Percentiles rank a stretch among this genome's conserved stretches.
phyloP scores from a whole-genome alignment of 2,797 vertebrate species.

The Rhincodon typus region DNA sequence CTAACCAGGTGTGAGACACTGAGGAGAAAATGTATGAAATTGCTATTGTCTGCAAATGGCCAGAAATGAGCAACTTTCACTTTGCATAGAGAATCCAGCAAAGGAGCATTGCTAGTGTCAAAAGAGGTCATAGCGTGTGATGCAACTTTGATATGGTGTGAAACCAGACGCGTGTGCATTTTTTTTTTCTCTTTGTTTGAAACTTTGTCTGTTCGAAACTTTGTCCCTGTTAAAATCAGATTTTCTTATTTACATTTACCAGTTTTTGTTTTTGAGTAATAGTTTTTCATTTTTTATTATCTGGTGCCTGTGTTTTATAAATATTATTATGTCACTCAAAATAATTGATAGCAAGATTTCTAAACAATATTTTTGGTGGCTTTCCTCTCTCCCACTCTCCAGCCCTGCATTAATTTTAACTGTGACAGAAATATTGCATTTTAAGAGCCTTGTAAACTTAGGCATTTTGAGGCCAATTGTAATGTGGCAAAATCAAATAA shows the following conservation, averaged over 20 bases:
- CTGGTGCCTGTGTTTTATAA: not conserved
- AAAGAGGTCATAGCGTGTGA: not conserved
- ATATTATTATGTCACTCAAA: not conserved
- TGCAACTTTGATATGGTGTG: slow-evolving; percentile 26
- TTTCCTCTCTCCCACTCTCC: not conserved
- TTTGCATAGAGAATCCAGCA: not conserved
- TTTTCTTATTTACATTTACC: not conserved
- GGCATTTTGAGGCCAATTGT: not conserved
- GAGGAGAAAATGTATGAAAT: not conserved
- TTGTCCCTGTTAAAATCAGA: not conserved
- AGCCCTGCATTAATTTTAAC: not conserved
- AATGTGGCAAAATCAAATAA: not conserved
- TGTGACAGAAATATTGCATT: not conserved
- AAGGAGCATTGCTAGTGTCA: not conserved
- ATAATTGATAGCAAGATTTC: not conserved
- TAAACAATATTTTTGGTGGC: not conserved
- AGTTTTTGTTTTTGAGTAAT: not conserved
- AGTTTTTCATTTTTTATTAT: not conserved
- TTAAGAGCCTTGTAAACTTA: not conserved
- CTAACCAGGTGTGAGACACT: slow-evolving; percentile 32
- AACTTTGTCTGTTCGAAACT: not conserved
- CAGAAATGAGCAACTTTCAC: not conserved
- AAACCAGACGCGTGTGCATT: not conserved
- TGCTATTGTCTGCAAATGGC: not conserved
- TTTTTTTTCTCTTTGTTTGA: too few relatives aligned